Percentiles rank a stretch among this genome's conserved stretches.
These are phyloP conservation scores for Trogon melanurus DNA, from an alignment of 2,113 vertebrate genomes.

Conservation along the genomic window DNA sequence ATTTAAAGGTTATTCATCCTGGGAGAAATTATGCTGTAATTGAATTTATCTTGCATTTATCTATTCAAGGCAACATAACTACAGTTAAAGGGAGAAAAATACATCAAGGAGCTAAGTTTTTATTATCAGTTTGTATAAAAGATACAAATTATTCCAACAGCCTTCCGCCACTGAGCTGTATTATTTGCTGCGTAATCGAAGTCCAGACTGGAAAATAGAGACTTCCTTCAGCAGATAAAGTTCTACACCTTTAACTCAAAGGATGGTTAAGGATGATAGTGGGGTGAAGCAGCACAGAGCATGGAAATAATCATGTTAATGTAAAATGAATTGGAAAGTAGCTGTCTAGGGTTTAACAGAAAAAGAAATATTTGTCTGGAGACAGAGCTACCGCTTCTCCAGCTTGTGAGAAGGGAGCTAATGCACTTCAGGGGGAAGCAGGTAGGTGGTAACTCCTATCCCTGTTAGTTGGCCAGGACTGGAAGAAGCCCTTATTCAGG, in stretches of 20 bases:
- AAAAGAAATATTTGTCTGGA: neutral
- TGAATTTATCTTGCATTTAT: conserved; percentile 67
- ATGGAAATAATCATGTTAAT: neutral
- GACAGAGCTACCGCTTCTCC: rapidly evolving
- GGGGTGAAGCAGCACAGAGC: neutral
- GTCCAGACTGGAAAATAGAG: neutral
- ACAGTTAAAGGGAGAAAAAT: conserved; percentile 47
- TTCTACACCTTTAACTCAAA: neutral
- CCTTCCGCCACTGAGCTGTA: neutral
- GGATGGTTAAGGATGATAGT: neutral
- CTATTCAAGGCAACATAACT: conserved; percentile 42
- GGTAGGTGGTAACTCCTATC: neutral
- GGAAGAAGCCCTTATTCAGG: neutral
- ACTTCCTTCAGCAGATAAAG: neutral
- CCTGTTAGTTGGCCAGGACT: neutral
- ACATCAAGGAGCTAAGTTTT: conserved; percentile 41
- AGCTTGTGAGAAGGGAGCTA: neutral
- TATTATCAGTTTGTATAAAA: conserved; percentile 36
- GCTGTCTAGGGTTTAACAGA: neutral
- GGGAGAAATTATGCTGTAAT: conserved; percentile 63
- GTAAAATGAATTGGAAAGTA: neutral
- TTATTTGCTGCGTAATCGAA: neutral
- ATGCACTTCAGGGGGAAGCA: neutral
- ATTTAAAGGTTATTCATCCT: conserved; percentile 68
- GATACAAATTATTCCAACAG: conserved; percentile 39